Evolutionary conservation across 1,140 invertebrate species (phyloP), one percentile per base, ranked within the genome.

Genomic region (Drosophila mauritiana): DNA sequence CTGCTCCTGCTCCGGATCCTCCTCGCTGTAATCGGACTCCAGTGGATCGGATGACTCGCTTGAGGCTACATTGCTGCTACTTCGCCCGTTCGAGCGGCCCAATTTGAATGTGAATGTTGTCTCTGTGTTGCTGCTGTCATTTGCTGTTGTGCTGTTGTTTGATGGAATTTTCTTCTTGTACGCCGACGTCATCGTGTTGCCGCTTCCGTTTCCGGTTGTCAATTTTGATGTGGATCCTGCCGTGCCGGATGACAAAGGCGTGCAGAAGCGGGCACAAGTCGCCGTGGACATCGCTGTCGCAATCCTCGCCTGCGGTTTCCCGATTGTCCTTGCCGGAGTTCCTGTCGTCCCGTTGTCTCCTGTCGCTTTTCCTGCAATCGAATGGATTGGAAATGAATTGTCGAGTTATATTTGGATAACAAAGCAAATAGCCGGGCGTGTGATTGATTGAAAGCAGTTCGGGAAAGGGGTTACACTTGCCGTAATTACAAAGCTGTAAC

Each of bases 41-140:
- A 92, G 51, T 3, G 89, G 89, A 90, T 92, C 91, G 54, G 91
- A 92, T 48, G 89, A 92, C 73, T 91, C 91, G 69, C 85, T 91
- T 45, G 85, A 91, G 40, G 78, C 82, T 8, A 81, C 69, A 25
- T 77, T 89, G 54, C 67, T 76, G 42, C 78, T 58, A 40, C 65
- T 63, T 15, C 54, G 42, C 12, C 62, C 72, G 34, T 49, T 63
- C 15, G 65, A 27, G 56, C 78, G 72, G 15, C 83, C 81, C 68
- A 91, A 75, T 83, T 91, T 91, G 49, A 91, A 74, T 80, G 89
- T 89, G 65, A 83, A 89, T 76, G 90, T 90, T 51, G 89, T 74
- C 46, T 91, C 90, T 81, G 89, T 80, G 39, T 68, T 84, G 58
- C 57, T 78, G 63, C 59, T 80, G 65, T 85, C 63, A 73, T 79